Evolutionary conservation across 1,140 invertebrate genomes (phyloP).

Genomic region (Hyles euphorbiae): DNA sequence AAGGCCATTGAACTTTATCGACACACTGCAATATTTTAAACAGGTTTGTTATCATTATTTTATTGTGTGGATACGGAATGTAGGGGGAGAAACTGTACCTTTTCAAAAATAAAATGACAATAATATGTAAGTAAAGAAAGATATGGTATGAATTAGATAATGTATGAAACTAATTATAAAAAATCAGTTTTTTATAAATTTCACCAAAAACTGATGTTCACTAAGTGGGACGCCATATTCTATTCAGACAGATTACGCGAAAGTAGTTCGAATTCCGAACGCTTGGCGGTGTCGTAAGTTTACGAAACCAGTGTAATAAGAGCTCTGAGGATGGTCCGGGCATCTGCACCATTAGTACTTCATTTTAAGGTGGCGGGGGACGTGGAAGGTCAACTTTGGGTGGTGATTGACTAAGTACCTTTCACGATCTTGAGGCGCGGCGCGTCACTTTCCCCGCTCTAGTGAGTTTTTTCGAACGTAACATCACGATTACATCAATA

Average conservation of each 20-base stretch:
- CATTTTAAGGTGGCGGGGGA: conserved; percentile 21
- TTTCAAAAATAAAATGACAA: no score
- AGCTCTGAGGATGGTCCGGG: conserved; percentile 2
- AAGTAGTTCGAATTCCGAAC: conserved; percentile 64
- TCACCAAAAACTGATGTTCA: conserved; percentile 24
- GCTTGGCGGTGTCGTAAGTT: conserved; percentile 57
- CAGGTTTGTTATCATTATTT: no score
- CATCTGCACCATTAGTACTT: conserved; percentile 8
- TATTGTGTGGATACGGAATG: no score
- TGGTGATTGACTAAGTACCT: conserved; percentile 58
- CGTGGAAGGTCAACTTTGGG: conserved; percentile 29
- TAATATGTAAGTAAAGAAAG: no score
- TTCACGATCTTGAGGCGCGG: conserved; percentile 58
- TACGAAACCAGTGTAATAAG: conserved; percentile 16
- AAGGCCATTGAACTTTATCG: no score
- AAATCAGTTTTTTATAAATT: conserved; percentile 3
- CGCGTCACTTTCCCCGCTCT: conserved; percentile 67
- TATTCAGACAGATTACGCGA: conserved; percentile 56
- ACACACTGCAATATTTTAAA: no score
- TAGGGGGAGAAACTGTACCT: no score
- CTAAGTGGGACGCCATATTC: conserved; percentile 46
- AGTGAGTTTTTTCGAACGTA: conserved; percentile 66
- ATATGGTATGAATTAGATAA: no score
- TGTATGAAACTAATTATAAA: no score
- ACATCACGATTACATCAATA: conserved; percentile 64